Conservation (phyloP, 2,888 invertebrate genomes). For the Limnephilus marmoratus region DNA sequence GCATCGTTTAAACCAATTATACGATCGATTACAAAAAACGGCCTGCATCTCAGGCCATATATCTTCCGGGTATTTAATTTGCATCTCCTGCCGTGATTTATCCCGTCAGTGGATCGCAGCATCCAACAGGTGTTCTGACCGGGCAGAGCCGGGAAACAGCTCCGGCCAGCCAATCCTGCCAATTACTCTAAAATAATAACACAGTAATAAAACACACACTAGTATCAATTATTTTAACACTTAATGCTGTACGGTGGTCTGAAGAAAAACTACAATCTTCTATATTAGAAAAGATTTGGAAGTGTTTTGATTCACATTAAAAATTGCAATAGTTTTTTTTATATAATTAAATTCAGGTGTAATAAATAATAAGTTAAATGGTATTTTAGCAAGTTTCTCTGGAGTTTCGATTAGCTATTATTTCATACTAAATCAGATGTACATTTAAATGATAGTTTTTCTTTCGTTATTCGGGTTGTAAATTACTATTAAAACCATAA, state of each 20-base stretch:
- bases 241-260: neutral
- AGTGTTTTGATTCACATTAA: neutral
- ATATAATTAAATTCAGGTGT: neutral
- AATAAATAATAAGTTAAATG: neutral
- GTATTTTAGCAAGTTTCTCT: neutral
- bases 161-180: neutral
- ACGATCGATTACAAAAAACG: conserved; percentile 13
- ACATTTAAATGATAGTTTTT: neutral
- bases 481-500: neutral
- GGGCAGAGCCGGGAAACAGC: neutral
- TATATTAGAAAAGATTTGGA: neutral
- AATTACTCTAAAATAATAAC: conserved; percentile 17
- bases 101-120: neutral
- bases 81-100: conserved; percentile 23
- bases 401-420: neutral
- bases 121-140: neutral
- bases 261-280: neutral
- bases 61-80: conserved; percentile 25
- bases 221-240: conserved; percentile 28
- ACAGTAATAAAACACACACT: conserved; percentile 19
- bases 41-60: neutral
- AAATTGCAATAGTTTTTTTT: neutral
- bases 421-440: neutral
- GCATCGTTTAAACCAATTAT: neutral
- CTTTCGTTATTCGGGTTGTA: neutral